Evolutionary conservation across 1,140 invertebrate species (phyloP).

Genomic region (Nephila pilipes): DNA sequence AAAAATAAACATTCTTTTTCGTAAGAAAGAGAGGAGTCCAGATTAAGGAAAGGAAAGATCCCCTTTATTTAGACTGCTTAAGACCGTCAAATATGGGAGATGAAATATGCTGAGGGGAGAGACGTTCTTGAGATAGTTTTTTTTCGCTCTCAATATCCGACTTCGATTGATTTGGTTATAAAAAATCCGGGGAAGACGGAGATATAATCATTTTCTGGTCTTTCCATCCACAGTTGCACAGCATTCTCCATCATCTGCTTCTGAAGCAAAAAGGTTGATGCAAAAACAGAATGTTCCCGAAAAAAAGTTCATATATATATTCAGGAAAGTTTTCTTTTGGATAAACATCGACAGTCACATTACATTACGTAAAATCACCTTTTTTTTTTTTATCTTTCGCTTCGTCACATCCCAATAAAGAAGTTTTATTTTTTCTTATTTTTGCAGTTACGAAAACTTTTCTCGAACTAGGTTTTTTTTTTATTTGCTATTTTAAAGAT

Average conservation of each 20-base stretch:
- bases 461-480: not conserved
- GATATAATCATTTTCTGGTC: slow-evolving; percentile 38
- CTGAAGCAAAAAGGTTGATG: slow-evolving; percentile 12
- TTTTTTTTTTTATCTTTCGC: not conserved
- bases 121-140: not conserved
- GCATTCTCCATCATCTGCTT: slow-evolving; percentile 9
- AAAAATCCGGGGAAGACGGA: not conserved
- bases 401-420: not conserved
- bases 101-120: not conserved
- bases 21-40: not conserved
- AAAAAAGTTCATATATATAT: slow-evolving; percentile 31
- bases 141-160: not conserved
- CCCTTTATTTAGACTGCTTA: not conserved
- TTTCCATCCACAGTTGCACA: not conserved
- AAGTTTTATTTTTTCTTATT: not conserved
- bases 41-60: not conserved
- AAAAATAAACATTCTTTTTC: not conserved
- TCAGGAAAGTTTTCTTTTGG: slow-evolving; percentile 37
- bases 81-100: not conserved
- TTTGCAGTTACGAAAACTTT: not conserved
- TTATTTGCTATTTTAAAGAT: not conserved
- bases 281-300: not conserved
- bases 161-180: slow-evolving; percentile 17
- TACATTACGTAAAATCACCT: slow-evolving; percentile 7
- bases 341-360: slow-evolving; percentile 59